Conservation (phyloP, 2,797 vertebrate species). For the Acanthiza pusilla region DNA sequence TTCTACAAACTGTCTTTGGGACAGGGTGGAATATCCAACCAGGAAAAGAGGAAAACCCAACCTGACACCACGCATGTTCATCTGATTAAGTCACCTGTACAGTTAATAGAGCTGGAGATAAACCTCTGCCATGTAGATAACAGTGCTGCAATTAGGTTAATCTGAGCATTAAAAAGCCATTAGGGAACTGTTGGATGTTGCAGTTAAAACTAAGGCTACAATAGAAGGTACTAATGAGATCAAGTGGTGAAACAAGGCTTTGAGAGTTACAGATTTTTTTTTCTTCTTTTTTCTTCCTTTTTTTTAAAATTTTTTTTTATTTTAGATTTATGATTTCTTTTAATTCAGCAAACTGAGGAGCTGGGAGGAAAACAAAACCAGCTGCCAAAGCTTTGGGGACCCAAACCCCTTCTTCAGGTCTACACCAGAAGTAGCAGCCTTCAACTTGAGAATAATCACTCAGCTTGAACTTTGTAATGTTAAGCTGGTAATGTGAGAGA, state of each 20-base stretch:
- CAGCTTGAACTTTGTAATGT: neutral
- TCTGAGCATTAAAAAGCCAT: neutral
- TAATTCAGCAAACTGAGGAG: neutral
- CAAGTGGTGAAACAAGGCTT: neutral
- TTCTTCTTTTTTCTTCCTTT: too few relatives aligned
- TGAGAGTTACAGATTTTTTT: neutral
- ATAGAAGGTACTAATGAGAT: neutral
- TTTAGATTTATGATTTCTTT: neutral
- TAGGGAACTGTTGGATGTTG: neutral
- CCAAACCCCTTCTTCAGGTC: neutral
- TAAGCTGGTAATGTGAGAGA: neutral
- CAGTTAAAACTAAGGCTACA: neutral
- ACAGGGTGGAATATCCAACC: neutral
- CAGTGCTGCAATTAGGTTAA: constrained; percentile 10
- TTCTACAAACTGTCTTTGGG: neutral
- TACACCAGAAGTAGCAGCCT: neutral
- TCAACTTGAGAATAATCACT: neutral
- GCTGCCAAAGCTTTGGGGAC: neutral
- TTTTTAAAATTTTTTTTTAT: too few relatives aligned
- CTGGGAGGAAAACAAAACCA: neutral
- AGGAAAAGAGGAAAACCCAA: neutral
- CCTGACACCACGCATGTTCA: neutral
- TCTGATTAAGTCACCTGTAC: neutral
- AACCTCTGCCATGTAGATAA: neutral
- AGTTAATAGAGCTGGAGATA: neutral